A percentile compares a stretch with the other conserved stretches of the same genome.
Conservation (phyloP, 2,888 invertebrate species). For the Caenorhabditis sinica region DNA sequence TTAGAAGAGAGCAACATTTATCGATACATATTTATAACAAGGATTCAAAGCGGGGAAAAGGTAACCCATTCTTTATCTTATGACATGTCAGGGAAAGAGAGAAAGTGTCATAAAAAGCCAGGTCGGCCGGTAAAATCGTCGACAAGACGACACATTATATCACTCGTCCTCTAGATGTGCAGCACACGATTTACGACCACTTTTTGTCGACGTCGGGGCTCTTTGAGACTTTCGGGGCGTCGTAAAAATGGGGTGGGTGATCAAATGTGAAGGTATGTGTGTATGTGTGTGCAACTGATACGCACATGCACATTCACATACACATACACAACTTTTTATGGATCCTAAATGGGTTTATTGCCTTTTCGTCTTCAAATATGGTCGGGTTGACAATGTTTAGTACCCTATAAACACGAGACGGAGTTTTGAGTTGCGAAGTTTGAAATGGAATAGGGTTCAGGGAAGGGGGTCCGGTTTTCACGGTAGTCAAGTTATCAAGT, state of each 20-base stretch:
- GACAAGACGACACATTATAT: background rate
- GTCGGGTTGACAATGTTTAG: no score
- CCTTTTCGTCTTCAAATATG: constrained; percentile 1
- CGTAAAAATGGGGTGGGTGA: constrained; percentile 29
- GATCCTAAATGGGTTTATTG: constrained; percentile 47
- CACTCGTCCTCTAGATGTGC: background rate
- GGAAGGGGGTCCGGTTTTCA: no score
- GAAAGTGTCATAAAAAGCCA: constrained; percentile 4
- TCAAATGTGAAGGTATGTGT: background rate
- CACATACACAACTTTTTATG: constrained; percentile 34
- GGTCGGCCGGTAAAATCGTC: no score
- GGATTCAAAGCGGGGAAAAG: background rate
- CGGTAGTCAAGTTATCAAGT: no score
- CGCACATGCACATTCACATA: background rate
- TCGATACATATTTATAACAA: no score
- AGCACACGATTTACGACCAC: constrained; percentile 25
- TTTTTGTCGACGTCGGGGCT: constrained; percentile 16
- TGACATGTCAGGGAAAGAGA: background rate
- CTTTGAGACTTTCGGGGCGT: constrained; percentile 11
- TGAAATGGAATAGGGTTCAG: background rate
- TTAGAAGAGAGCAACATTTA: background rate
- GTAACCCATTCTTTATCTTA: constrained; percentile 1
- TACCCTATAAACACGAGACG: no score
- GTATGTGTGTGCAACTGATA: constrained; percentile 43
- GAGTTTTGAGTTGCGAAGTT: background rate